Percentiles rank a stretch among this genome's conserved stretches.
phyloP scores from a whole-genome alignment of 2,113 vertebrate genomes.

The Platanista minor region DNA sequence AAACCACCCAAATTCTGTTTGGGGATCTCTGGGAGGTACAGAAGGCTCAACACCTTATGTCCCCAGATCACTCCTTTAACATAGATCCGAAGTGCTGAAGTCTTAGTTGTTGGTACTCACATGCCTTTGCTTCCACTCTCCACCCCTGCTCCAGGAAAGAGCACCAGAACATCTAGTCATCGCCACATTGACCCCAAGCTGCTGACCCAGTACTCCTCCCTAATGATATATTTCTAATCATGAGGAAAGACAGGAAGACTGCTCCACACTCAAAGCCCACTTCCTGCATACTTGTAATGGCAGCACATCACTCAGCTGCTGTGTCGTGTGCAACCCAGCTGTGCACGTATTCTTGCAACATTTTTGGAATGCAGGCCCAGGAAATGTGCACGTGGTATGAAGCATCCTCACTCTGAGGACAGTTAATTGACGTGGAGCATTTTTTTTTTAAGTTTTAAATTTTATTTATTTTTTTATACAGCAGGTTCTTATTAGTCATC shows the following conservation, averaged over 20 bases:
- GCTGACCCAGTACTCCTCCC: not conserved
- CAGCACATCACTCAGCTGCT: not conserved
- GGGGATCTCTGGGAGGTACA: not conserved
- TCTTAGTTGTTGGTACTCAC: not conserved
- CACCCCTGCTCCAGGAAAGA: not conserved
- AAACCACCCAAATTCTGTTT: not conserved
- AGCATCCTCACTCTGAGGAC: not conserved
- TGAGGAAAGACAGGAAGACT: slow-evolving; percentile 52
- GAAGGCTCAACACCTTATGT: not conserved
- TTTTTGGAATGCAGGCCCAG: not conserved
- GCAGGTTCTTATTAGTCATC: too few species aligned
- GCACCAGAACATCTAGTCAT: not conserved
- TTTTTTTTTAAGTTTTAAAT: not conserved
- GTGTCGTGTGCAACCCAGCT: not conserved
- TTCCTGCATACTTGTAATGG: slow-evolving; percentile 54
- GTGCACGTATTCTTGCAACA: slow-evolving; percentile 1
- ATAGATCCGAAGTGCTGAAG: not conserved
- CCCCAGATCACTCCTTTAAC: not conserved
- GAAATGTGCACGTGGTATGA: accelerated
- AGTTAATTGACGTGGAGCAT: not conserved
- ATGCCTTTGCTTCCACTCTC: not conserved
- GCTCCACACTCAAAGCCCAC: not conserved
- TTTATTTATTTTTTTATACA: too few species aligned
- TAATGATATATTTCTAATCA: not conserved
- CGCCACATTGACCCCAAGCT: not conserved